Evolutionary conservation across 2,888 invertebrate genomes (phyloP).

Genomic region (Dasysyrphus albostriatus): DNA sequence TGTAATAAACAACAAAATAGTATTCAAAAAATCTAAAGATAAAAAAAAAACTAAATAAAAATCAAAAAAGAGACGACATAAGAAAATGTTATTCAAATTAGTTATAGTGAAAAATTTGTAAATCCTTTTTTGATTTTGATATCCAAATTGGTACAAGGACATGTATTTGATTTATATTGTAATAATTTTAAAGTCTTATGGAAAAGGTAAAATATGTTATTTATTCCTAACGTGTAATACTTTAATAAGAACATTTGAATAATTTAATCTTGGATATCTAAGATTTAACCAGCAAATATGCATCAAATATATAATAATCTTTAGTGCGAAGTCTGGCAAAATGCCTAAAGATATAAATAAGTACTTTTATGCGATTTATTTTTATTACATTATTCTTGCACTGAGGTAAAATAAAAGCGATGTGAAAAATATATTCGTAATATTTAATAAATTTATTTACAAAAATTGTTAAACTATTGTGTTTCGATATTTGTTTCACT

Average conservation of each 20-base stretch:
- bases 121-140: slow-evolving; percentile 48
- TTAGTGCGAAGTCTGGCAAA: slow-evolving; percentile 14
- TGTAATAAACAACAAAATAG: slow-evolving; percentile 27
- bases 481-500: not conserved
- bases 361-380: slow-evolving; percentile 26
- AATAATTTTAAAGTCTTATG: slow-evolving; percentile 38
- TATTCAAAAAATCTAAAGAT: slow-evolving; percentile 39
- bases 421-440: slow-evolving; percentile 46
- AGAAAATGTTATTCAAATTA: slow-evolving; percentile 47
- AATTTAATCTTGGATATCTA: slow-evolving; percentile 14
- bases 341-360: slow-evolving; percentile 16
- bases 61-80: slow-evolving; percentile 5
- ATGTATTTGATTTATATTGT: slow-evolving; percentile 36
- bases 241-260: not conserved
- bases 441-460: slow-evolving; percentile 73
- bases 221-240: slow-evolving; percentile 39
- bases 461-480: slow-evolving; percentile 49
- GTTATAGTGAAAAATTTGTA: slow-evolving; percentile 35
- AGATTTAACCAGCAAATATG: not conserved
- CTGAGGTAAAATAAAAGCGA: slow-evolving; percentile 7
- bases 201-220: slow-evolving; percentile 38
- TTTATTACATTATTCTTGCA: slow-evolving; percentile 42
- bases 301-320: not conserved
- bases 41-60: slow-evolving; percentile 24
- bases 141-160: slow-evolving; percentile 47